Evolutionary conservation across 1,140 invertebrate genomes (phyloP), one percentile per base, ranked within the genome.

Genomic region (Zaprionus inermis): DNA sequence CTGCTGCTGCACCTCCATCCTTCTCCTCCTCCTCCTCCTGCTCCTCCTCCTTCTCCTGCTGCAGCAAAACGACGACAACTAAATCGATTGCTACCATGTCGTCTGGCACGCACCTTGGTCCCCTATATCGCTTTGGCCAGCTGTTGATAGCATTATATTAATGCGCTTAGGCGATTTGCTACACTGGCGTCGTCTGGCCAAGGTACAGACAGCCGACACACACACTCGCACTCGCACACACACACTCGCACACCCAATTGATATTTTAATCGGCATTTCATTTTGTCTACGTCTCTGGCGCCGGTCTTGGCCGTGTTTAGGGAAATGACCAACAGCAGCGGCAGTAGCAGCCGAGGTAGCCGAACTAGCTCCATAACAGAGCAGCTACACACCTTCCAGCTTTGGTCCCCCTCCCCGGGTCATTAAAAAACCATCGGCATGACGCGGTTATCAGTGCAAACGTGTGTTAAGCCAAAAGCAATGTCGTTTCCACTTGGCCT

Each of bases 241-340:
- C 24, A 2, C 24, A 4, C 24, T 57, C 56, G 18, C 36, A 49
- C 55, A 67, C 16, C 16, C 66, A 78, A 86, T 85, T 85, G 81
- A 85, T 85, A 85, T 85, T 85, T 85, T 86, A 85, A 85, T 85
- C 81, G 81, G 78, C 79, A 85, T 86, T 85, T 85, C 76, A 85
- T 81, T 85, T 81, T 66, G 81, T 86, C 82, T 78, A 78, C 70
- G 41, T 44, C 49, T 11, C 32, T 85, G 78, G 82, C 82, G 83
- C 82, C 82, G 78, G n/a, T 49, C 44, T 49, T 68, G 72, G 58
- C 32, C 54, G 32, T 78, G 82, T 76, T 85, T 78, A 85, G 81
- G 81, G 75, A 85, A 79, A 70, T 55, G 51, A 66, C 36, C 60
- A 72, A 72, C 54, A 44, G 22, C 22, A 24, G 4, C 22, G 4